Evolutionary conservation across 2,113 vertebrate species (phyloP).

Genomic region (Tangachromis dhanisi): DNA sequence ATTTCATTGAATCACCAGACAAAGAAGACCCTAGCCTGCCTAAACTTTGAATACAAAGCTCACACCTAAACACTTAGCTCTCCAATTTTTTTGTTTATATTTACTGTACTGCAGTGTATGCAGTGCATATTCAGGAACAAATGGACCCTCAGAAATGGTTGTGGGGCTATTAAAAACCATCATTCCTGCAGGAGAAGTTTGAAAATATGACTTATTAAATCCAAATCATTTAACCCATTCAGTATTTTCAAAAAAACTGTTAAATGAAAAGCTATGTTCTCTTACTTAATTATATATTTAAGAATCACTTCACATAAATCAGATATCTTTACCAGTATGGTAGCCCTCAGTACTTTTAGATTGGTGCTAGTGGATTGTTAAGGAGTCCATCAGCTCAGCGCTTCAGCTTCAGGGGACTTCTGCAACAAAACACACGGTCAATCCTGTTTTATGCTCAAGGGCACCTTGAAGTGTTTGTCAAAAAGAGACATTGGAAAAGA

Average conservation of each 20-base stretch:
- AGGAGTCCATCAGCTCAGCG: constrained; percentile 9
- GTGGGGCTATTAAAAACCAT: background rate
- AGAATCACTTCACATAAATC: background rate
- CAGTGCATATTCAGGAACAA: constrained; percentile 36
- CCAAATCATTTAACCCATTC: constrained; percentile 3
- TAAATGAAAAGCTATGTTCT: background rate
- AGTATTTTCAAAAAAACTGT: background rate
- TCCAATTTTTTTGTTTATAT: background rate
- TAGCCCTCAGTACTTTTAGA: constrained; percentile 26
- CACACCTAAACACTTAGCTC: background rate
- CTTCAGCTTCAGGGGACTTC: constrained; percentile 58
- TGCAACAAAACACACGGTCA: constrained; percentile 14
- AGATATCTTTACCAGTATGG: background rate
- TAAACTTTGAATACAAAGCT: constrained; percentile 61
- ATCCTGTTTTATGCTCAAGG: background rate
- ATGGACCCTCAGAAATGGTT: background rate
- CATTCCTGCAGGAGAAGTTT: background rate
- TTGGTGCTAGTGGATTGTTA: constrained; percentile 51
- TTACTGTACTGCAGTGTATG: background rate
- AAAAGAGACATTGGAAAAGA: constrained; percentile 38
- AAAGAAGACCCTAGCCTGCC: constrained; percentile 87
- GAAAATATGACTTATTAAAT: background rate
- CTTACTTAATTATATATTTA: background rate
- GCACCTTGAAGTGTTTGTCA: constrained; percentile 4
- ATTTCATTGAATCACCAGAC: constrained; percentile 96